These are phyloP conservation scores for Argyra leucocephala DNA, from an alignment of 2,888 invertebrate species.

Conservation along the genomic window DNA sequence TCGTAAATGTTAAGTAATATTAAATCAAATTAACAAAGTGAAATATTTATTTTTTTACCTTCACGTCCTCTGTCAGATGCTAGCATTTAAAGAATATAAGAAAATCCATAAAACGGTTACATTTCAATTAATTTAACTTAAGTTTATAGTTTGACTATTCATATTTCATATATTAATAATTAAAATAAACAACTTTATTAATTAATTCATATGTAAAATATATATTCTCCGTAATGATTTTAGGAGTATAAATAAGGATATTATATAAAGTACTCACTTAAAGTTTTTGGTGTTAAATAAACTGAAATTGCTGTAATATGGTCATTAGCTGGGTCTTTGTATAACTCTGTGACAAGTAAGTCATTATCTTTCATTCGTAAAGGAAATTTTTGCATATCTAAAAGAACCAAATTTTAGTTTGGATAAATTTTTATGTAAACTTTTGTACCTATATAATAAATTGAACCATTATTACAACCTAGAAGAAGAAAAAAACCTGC, in stretches of 20 bases:
- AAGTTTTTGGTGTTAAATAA: conserved; percentile 97
- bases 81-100: conserved; percentile 45
- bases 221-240: too few species aligned
- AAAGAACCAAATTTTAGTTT: conserved; percentile 22
- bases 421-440: background rate
- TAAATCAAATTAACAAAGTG: conserved; percentile 16
- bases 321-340: conserved; percentile 87
- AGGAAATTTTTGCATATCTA: conserved; percentile 99
- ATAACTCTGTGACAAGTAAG: conserved; percentile 89
- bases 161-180: too few species aligned
- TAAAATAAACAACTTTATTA: too few species aligned
- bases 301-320: conserved; percentile 97
- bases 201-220: too few species aligned
- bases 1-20: too few species aligned
- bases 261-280: conserved; percentile 57
- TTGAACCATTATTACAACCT: conserved; percentile 92
- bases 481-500: conserved; percentile 91
- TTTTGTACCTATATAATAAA: conserved; percentile 83
- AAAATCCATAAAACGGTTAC: conserved; percentile 21
- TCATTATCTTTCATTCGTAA: conserved; percentile 98
- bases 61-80: conserved; percentile 54
- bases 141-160: too few species aligned
- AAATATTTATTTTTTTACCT: conserved; percentile 39
- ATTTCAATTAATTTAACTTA: too few species aligned
- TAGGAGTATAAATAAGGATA: too few species aligned